Evolutionary conservation across 2,797 vertebrate genomes (phyloP), one percentile per base, ranked within the genome.

Genomic region (Ispidina lecontei): DNA sequence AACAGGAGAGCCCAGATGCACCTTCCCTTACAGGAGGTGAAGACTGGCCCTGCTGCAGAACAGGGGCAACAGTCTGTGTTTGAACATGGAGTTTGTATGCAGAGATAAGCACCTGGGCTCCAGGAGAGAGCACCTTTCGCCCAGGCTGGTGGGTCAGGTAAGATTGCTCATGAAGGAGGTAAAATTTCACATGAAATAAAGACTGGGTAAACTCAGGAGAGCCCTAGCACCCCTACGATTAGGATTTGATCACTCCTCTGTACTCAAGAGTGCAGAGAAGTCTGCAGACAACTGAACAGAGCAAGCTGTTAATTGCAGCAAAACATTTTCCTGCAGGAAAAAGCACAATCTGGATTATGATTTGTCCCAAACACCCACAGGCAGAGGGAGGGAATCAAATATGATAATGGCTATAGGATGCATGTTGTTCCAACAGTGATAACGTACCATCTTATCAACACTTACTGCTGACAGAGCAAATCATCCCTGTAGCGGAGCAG

Each of bases 401-500:
- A 7, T 19, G 47, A 22, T 10, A 73, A 49, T 16, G n/a, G 15
- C 16, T 47, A 39, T 1, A 72, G 43, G 9, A 65, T 39, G 71
- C 11, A 68, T 2, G 19, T 72, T 39, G 14, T 43, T 78, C 49
- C 74, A 78, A 21, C 8, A 74, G 47, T 4, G 12, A 62, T 31
- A 78, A 58, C 2, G 9, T 47, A 79, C 79, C 16, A 39, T 28
- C 20, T 80, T 54, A 62, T 26, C 55, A 86, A 80, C 31, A 96
- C 94, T 96, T 84, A 97, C 96, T 0, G 4, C 5, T 2, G 4
- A 12, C 6, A 7, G 59, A 15, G 3, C 6, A 6, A 4, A 1
- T 55, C 12, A 3, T 47, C n/a, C 31, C n/a, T 31, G 74, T 97
- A 97, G 26, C 4, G 26, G 17, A 98, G 90, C 23, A 17, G 68